phyloP scores from a whole-genome alignment of 2,797 vertebrate species.

The Pachyuromys duprasi region DNA sequence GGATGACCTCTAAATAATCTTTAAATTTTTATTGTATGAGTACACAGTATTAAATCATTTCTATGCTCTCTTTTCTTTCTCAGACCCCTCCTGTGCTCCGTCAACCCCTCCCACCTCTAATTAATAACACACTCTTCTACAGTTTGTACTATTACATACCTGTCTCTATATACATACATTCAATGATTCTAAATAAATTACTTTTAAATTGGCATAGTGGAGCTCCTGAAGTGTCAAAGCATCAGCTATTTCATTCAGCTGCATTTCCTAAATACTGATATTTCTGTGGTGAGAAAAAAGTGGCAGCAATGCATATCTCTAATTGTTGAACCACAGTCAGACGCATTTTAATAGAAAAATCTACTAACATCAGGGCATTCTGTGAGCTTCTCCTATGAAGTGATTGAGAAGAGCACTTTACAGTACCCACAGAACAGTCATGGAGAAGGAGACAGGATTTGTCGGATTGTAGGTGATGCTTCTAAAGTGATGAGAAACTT shows the following conservation, averaged over 20 bases:
- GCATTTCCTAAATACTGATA: constrained; percentile 19
- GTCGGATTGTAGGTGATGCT: not conserved
- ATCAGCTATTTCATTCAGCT: constrained; percentile 8
- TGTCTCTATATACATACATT: not conserved
- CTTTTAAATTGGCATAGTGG: constrained; percentile 15
- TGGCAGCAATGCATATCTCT: not conserved
- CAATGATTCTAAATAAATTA: not conserved
- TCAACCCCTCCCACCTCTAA: not conserved
- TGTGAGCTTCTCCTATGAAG: not conserved
- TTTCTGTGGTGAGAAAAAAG: not conserved
- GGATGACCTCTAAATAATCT: not conserved
- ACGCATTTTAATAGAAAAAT: constrained; percentile 32
- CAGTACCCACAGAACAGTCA: not conserved
- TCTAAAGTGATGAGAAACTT: not conserved
- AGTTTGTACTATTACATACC: not conserved
- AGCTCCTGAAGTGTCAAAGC: constrained; percentile 13
- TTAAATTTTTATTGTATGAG: not conserved
- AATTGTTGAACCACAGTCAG: not conserved
- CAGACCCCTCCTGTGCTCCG: not conserved
- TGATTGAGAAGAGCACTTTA: not conserved
- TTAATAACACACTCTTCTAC: not conserved
- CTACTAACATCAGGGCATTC: not conserved
- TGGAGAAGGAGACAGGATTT: not conserved
- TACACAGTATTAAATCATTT: not conserved
- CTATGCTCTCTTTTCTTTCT: not conserved